Evolutionary conservation across 2,888 invertebrate species (phyloP).

Genomic region (Operophtera brumata): DNA sequence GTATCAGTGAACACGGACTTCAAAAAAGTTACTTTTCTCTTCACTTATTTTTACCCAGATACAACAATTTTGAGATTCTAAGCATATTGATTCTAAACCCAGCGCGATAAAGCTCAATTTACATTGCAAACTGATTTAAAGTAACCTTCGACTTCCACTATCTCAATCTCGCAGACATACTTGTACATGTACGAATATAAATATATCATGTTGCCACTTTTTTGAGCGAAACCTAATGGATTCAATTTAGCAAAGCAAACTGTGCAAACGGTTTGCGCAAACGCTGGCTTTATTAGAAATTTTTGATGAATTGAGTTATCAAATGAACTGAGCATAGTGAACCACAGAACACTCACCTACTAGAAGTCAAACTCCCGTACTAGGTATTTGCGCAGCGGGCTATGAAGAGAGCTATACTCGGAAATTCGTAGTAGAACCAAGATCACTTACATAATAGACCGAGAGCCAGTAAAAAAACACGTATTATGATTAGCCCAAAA

Average conservation of each 20-base stretch:
- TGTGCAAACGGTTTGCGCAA: constrained; percentile 18
- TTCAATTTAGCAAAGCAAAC: constrained; percentile 27
- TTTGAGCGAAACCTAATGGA: constrained; percentile 22
- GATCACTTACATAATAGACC: no score
- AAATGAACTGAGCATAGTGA: constrained; percentile 7
- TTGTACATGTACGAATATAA: constrained; percentile 12
- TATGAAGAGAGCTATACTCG: neutral
- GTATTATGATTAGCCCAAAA: no score
- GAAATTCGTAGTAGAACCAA: no score
- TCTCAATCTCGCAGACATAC: constrained; percentile 17
- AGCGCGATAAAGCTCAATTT: neutral
- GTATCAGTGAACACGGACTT: no score
- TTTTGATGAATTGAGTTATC: constrained; percentile 42
- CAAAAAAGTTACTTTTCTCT: no score
- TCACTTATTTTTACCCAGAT: no score
- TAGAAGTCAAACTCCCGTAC: no score
- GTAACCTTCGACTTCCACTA: constrained; percentile 4
- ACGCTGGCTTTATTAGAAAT: constrained; percentile 29
- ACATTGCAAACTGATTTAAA: neutral
- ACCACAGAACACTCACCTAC: no score
- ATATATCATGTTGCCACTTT: constrained; percentile 21
- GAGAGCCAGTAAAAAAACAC: no score
- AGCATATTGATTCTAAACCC: no score
- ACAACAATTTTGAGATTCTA: no score
- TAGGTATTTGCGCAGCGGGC: neutral